Percentiles rank a stretch among this genome's conserved stretches.
phyloP scores from a whole-genome alignment of 2,888 invertebrate species.

The Gymnocheta viridis region DNA sequence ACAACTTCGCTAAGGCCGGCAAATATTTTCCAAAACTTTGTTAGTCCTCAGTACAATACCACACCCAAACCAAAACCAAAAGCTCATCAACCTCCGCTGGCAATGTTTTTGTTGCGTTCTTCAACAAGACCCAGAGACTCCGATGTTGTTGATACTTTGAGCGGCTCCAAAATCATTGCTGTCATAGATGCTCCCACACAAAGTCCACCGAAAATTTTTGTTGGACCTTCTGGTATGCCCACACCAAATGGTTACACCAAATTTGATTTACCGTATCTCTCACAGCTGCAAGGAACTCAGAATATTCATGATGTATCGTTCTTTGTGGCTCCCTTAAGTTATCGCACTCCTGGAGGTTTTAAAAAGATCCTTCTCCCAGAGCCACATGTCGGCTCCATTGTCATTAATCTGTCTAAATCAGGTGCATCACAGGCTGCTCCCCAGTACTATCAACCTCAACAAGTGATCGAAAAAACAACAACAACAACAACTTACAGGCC shows the following conservation, averaged over 20 bases:
- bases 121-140: slow-evolving; percentile 83
- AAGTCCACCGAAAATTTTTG: slow-evolving; percentile 89
- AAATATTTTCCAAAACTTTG: slow-evolving; percentile 77
- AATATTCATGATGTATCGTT: slow-evolving; percentile 90
- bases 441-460: slow-evolving; percentile 53
- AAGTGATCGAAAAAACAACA: slow-evolving; percentile 59
- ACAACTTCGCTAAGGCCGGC: slow-evolving; percentile 77
- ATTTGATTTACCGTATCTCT: slow-evolving; percentile 92
- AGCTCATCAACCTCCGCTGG: slow-evolving; percentile 92
- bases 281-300: slow-evolving; percentile 82
- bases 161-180: slow-evolving; percentile 88
- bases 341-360: slow-evolving; percentile 91
- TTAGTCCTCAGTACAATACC: slow-evolving; percentile 75
- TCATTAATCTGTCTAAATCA: slow-evolving; percentile 84
- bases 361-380: slow-evolving; percentile 93
- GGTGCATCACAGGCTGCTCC: slow-evolving; percentile 28
- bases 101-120: slow-evolving; percentile 88
- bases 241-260: slow-evolving; percentile 89
- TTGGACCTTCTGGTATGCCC: slow-evolving; percentile 89
- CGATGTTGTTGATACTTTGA: slow-evolving; percentile 88
- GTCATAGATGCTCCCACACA: slow-evolving; percentile 89
- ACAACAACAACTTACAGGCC: slow-evolving; percentile 67
- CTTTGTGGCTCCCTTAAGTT: slow-evolving; percentile 93
- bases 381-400: slow-evolving; percentile 93
- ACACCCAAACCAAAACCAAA: slow-evolving; percentile 85